These are phyloP conservation scores for Cephus rjabovi DNA, from an alignment of 2,888 invertebrate species.

Conservation along the genomic window DNA sequence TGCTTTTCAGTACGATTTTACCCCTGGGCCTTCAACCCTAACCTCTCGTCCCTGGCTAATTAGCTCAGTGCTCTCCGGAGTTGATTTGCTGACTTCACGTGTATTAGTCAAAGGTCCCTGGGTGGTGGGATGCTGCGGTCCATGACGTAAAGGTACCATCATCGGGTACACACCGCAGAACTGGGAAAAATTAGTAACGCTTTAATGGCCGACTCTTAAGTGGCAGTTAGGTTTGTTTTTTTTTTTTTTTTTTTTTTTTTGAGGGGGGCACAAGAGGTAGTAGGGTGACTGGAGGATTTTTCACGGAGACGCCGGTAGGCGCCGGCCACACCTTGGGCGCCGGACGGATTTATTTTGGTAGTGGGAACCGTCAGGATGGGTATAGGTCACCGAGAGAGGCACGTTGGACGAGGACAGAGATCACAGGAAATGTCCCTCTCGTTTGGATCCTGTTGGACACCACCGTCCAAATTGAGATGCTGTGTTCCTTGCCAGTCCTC, in stretches of 20 bases:
- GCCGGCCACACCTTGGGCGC: slow-evolving; percentile 57
- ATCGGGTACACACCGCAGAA: slow-evolving; percentile 2
- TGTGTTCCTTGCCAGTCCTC: not conserved
- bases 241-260: slow-evolving; percentile 42
- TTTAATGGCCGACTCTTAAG: slow-evolving; percentile 44
- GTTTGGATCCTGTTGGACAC: slow-evolving; percentile 6
- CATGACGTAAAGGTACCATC: not conserved
- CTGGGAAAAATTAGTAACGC: slow-evolving; percentile 51
- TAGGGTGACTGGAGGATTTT: slow-evolving; percentile 44
- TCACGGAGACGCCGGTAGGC: slow-evolving; percentile 35
- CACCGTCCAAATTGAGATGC: slow-evolving; percentile 1
- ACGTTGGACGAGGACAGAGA: not conserved
- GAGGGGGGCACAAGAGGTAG: not conserved
- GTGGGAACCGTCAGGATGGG: not conserved
- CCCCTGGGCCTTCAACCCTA: not conserved
- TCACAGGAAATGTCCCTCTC: slow-evolving; percentile 7
- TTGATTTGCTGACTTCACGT: not conserved
- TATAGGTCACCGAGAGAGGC: not conserved
- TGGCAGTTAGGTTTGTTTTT: slow-evolving; percentile 50
- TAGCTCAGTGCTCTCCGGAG: not conserved
- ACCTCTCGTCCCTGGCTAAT: not conserved
- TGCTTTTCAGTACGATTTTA: not conserved
- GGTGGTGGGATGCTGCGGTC: not conserved
- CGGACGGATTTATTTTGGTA: slow-evolving; percentile 36
- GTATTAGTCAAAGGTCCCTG: not conserved